These are phyloP conservation scores for Ornithoptera alexandrae DNA, from an alignment of 2,888 invertebrate genomes.

Conservation along the genomic window DNA sequence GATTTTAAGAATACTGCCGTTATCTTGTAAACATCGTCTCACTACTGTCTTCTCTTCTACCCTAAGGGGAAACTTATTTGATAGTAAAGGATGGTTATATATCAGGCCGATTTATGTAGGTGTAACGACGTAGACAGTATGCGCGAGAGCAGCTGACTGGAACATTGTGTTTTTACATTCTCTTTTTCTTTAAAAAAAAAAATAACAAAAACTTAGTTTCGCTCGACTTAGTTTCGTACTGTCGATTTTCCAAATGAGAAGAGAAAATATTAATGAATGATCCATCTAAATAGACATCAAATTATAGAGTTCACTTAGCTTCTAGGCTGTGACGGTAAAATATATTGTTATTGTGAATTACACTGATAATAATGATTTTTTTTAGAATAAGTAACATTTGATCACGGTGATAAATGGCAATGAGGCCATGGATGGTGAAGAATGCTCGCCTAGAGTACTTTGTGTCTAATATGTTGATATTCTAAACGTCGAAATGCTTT, in stretches of 20 bases:
- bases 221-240: conserved; percentile 65
- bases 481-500: too few species aligned
- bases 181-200: conserved; percentile 65
- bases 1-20: conserved; percentile 70
- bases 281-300: conserved; percentile 54
- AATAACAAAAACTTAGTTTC: conserved; percentile 60
- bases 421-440: too few species aligned
- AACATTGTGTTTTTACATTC: conserved; percentile 64
- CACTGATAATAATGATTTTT: background rate
- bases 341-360: background rate
- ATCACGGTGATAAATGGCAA: background rate
- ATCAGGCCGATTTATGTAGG: conserved; percentile 64
- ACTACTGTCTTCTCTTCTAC: conserved; percentile 54
- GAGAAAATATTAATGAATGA: conserved; percentile 73
- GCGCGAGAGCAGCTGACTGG: conserved; percentile 77
- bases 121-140: conserved; percentile 75
- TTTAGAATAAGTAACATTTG: background rate
- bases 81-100: conserved; percentile 55
- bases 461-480: too few species aligned
- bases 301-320: conserved; percentile 48
- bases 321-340: background rate
- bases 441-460: too few species aligned
- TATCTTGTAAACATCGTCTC: conserved; percentile 52
- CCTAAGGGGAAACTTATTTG: conserved; percentile 34
- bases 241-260: conserved; percentile 71